Evolutionary conservation across 1,140 invertebrate species (phyloP), one percentile per base, ranked within the genome.

Genomic region (Lordiphosa mommai): DNA sequence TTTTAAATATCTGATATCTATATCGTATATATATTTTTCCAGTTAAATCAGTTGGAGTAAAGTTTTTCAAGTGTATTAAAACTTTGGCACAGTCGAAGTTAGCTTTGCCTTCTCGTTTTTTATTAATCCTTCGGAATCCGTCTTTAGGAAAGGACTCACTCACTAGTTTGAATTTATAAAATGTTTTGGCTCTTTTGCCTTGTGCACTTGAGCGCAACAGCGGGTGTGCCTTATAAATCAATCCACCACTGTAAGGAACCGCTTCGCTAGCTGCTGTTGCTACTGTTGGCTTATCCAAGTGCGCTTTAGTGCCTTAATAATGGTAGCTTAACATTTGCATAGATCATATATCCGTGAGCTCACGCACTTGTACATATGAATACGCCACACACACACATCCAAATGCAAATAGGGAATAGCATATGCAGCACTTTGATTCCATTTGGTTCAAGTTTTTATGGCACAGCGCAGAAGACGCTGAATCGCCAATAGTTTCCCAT

Each of bases 261-360:
- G 20, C 10, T 20, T 7, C n/a, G 27, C 2, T n/a, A n/a, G 17
- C 33, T 3, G 33, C 44, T 47, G 33, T 7, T 27, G 30, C 47
- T 51, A 52, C 34, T 44, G 16, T 60, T 32, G 50, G 23, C 44
- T 46, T 52, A 61, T 69, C 64, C 69, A 55, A 68, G 59, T 37
- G 64, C 60, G 61, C 57, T 64, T 65, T 59, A 71, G 58, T 67
- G 66, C 72, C 66, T 82, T 74, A 71, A 82, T 80, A 82, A 80
- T 82, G 20, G 20, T 23, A 68, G 66, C 55, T 70, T 17, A 59
- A 52, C 53, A 61, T 71, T 71, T 60, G 72, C 66, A 77, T 56
- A 61, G 17, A 43, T 66, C 48, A 53, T 29, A 53, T 29, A 49
- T 23, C 20, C 20, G 20, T 23, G 20, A 23, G 27, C 41, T 55